Evolutionary conservation across 2,113 vertebrate species (phyloP).

Genomic region (Aramus guarauna): DNA sequence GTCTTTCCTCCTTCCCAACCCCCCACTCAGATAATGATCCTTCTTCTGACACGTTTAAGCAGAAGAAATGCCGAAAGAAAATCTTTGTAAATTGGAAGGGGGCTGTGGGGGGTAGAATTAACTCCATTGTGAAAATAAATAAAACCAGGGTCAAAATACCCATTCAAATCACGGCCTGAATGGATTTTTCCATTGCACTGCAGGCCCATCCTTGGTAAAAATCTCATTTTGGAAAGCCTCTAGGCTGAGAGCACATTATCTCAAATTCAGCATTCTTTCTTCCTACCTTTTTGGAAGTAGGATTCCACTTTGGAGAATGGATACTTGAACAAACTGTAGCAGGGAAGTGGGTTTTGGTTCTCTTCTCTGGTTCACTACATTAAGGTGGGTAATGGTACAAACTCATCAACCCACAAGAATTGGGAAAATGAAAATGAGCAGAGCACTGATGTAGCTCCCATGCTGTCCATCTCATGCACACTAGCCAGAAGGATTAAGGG

Average conservation of each 20-base stretch:
- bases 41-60: background rate
- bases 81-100: background rate
- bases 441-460: background rate
- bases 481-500: background rate
- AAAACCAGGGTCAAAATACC: background rate
- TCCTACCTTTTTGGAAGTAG: background rate
- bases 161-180: background rate
- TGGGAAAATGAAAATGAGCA: background rate
- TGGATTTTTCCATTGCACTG: background rate
- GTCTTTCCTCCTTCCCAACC: background rate
- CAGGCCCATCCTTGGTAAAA: background rate
- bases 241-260: background rate
- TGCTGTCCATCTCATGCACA: background rate
- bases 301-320: background rate
- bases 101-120: fast-evolving
- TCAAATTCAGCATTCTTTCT: background rate
- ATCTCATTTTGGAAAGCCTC: background rate
- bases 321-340: background rate
- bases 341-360: background rate
- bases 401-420: background rate
- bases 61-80: background rate
- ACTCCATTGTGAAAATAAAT: background rate
- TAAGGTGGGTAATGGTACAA: background rate
- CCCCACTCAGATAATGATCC: background rate
- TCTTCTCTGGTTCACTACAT: background rate